phyloP scores from a whole-genome alignment of 2,888 invertebrate species.

The Cryptocephalus moraei region DNA sequence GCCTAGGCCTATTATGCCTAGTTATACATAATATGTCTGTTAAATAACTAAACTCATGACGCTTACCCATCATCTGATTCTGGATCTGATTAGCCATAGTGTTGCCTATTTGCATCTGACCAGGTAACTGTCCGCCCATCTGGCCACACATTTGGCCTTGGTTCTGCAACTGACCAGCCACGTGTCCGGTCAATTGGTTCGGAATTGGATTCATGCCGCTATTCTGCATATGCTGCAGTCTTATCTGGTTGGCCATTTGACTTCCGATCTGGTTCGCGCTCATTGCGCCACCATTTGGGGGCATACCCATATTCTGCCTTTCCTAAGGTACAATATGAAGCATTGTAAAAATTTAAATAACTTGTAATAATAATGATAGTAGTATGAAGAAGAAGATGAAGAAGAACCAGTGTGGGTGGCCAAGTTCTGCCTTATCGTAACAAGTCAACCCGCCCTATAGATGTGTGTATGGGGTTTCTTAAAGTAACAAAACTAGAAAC shows the following conservation, averaged over 20 bases:
- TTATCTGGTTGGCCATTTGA: slow-evolving; percentile 39
- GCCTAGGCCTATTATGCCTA: no score
- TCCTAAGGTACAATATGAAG: slow-evolving; percentile 12
- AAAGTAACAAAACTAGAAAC: no score
- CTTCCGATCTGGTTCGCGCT: slow-evolving; percentile 23
- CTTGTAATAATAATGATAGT: no score
- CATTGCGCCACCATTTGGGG: slow-evolving; percentile 41
- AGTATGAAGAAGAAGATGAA: no score
- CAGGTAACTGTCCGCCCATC: slow-evolving; percentile 21
- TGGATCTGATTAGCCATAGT: slow-evolving; percentile 23
- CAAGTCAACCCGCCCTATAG: no score
- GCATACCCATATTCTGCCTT: slow-evolving; percentile 33
- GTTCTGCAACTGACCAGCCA: slow-evolving; percentile 25
- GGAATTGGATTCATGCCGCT: slow-evolving; percentile 42
- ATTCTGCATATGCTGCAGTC: slow-evolving; percentile 36
- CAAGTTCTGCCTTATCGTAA: no score
- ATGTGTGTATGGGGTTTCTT: no score
- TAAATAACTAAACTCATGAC: background rate
- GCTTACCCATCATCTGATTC: slow-evolving; percentile 25
- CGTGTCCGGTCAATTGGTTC: slow-evolving; percentile 32
- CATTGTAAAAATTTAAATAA: no score
- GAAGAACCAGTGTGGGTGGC: no score
- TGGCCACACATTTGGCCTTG: slow-evolving; percentile 24
- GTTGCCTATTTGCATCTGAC: slow-evolving; percentile 31
- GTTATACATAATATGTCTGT: no score